phyloP scores from a whole-genome alignment of 2,797 vertebrate species.

The Micrastur ruficollis region DNA sequence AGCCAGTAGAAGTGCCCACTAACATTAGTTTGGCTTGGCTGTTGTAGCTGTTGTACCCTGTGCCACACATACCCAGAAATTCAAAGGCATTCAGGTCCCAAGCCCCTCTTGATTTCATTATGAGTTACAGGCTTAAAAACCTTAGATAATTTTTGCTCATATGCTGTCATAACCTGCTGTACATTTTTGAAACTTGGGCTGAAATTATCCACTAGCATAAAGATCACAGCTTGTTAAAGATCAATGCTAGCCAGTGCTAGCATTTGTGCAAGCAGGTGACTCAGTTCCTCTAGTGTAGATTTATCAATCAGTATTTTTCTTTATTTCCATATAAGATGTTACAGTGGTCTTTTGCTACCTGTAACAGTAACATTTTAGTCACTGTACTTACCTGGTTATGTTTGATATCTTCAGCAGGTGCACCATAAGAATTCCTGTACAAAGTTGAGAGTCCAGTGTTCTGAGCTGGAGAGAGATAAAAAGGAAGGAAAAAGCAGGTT shows the following conservation, averaged over 20 bases:
- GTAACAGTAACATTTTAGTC: background rate
- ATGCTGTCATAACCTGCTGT: background rate
- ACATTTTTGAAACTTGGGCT: background rate
- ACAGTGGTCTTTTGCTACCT: background rate
- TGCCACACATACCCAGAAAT: background rate
- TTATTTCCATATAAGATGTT: background rate
- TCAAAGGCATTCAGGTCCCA: background rate
- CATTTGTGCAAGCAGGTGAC: background rate
- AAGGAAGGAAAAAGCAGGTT: constrained; percentile 23
- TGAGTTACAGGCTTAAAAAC: background rate
- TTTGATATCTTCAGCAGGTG: constrained; percentile 92
- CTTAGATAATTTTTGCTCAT: background rate
- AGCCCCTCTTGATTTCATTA: background rate
- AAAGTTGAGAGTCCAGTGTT: constrained; percentile 93
- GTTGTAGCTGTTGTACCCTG: background rate
- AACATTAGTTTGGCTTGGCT: background rate
- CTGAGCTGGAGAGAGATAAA: constrained; percentile 80
- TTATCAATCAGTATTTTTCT: background rate
- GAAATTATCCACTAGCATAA: background rate
- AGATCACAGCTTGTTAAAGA: background rate
- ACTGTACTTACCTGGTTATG: constrained; percentile 86
- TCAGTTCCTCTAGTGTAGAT: background rate
- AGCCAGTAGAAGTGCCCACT: background rate
- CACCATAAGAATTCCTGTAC: constrained; percentile 95
- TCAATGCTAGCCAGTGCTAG: background rate